phyloP scores from a whole-genome alignment of 2,113 vertebrate species.

The Archocentrus centrarchus region DNA sequence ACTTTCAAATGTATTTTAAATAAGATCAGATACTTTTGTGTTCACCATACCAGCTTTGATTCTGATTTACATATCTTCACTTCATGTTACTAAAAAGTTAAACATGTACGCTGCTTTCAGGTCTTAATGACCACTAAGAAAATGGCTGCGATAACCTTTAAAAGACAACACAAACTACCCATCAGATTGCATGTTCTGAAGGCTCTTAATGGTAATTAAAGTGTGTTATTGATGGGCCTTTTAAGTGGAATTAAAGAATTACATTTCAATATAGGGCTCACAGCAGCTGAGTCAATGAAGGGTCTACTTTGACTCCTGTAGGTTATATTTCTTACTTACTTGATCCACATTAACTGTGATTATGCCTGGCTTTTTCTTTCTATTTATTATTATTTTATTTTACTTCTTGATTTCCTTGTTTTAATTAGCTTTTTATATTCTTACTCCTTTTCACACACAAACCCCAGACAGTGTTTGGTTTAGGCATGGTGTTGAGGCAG shows the following conservation, averaged over 20 bases:
- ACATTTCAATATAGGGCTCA: background rate
- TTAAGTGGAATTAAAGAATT: background rate
- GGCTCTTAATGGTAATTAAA: background rate
- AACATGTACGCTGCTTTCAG: background rate
- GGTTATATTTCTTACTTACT: background rate
- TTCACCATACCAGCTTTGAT: background rate
- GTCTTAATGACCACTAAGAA: background rate
- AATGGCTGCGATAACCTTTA: background rate
- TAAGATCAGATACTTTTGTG: background rate
- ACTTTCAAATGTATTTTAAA: constrained; percentile 39
- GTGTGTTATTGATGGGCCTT: background rate
- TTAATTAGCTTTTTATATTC: background rate
- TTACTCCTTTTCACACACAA: background rate
- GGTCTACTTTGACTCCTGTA: background rate
- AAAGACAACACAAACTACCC: background rate
- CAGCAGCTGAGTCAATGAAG: background rate
- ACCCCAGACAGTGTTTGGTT: background rate
- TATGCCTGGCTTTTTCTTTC: background rate
- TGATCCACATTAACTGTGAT: background rate
- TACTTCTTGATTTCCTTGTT: background rate
- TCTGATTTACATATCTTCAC: background rate
- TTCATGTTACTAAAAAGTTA: background rate
- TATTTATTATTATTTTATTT: background rate
- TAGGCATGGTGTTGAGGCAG: background rate
- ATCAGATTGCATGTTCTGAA: background rate